phyloP scores from a whole-genome alignment of 2,113 vertebrate species.

The Panurus biarmicus region DNA sequence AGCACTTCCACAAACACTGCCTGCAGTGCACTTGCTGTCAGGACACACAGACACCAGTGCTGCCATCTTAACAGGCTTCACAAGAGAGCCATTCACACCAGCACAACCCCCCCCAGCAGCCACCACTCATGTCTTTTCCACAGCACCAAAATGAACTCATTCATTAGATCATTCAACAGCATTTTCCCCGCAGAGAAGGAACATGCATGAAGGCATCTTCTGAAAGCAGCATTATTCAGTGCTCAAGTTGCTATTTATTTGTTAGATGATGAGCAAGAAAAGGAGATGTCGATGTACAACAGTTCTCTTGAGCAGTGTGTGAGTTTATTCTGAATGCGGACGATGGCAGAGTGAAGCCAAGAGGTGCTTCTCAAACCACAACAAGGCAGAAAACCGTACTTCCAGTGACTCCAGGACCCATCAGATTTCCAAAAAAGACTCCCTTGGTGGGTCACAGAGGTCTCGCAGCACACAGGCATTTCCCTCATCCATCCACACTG shows the following conservation, averaged over 20 bases:
- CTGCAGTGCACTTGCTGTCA: neutral
- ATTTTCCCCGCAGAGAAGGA: neutral
- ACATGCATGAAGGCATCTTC: neutral
- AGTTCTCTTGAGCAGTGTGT: neutral
- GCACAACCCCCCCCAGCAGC: neutral
- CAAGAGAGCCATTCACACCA: constrained; percentile 9
- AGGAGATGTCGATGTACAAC: neutral
- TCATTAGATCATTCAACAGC: neutral
- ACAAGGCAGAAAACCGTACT: accelerated
- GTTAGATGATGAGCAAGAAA: neutral
- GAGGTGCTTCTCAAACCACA: neutral
- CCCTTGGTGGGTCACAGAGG: neutral
- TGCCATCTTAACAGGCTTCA: neutral
- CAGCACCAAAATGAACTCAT: constrained; percentile 32
- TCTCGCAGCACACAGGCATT: accelerated
- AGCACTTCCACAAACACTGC: neutral
- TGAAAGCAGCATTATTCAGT: neutral
- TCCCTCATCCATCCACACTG: neutral
- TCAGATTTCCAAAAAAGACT: neutral
- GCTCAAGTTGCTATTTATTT: neutral
- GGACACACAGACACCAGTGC: neutral
- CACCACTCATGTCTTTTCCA: neutral
- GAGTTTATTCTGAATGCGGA: neutral
- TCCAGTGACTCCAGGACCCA: neutral
- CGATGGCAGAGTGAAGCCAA: accelerated